phyloP scores from a whole-genome alignment of 2,797 vertebrate species.

The Serranus cabrilla region DNA sequence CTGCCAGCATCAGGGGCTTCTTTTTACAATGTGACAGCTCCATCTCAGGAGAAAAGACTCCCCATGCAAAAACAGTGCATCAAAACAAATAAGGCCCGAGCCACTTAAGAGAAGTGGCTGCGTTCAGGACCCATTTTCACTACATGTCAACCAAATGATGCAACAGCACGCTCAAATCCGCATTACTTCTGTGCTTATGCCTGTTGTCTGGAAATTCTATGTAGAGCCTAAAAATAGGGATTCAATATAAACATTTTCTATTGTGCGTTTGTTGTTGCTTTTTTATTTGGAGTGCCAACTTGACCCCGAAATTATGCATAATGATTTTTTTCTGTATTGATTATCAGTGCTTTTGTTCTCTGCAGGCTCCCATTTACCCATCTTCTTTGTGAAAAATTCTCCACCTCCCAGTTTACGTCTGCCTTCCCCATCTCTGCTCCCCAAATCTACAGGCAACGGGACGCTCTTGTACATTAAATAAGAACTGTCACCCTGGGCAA shows the following conservation, averaged over 20 bases:
- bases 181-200: conserved; percentile 55
- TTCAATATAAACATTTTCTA: conserved; percentile 27
- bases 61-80: conserved; percentile 84
- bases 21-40: conserved; percentile 87
- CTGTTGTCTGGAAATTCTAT: conserved; percentile 59
- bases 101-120: conserved; percentile 84
- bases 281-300: conserved; percentile 9
- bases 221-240: conserved; percentile 45
- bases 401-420: conserved; percentile 47
- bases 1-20: conserved; percentile 86
- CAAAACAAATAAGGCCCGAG: conserved; percentile 87
- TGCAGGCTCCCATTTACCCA: conserved; percentile 34
- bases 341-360: conserved; percentile 38
- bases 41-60: conserved; percentile 86
- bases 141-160: conserved; percentile 78
- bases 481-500: conserved; percentile 99
- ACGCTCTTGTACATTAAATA: conserved; percentile 99
- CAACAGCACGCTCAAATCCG: conserved; percentile 67
- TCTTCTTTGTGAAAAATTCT: conserved; percentile 49
- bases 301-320: conserved; percentile 44
- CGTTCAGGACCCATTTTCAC: conserved; percentile 81
- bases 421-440: conserved; percentile 65
- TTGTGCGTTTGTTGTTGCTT: conserved; percentile 30
- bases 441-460: conserved; percentile 94
- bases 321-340: conserved; percentile 38